phyloP scores from a whole-genome alignment of 1,140 invertebrate genomes.

The Phymorhynchus buccinoides region DNA sequence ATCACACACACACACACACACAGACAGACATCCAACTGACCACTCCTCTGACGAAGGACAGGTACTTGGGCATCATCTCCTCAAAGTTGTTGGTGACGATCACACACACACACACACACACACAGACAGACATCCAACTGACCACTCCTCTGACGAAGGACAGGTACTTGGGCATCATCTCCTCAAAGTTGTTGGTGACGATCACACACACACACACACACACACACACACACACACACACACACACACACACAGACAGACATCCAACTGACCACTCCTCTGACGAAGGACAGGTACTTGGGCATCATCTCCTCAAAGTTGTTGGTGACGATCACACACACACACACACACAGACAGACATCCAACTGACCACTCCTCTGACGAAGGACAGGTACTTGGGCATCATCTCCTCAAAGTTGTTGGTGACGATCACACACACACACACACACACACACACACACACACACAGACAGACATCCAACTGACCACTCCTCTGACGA shows the following conservation, averaged over 20 bases:
- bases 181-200: no score
- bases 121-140: no score
- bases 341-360: not conserved
- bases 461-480: not conserved
- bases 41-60: no score
- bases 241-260: not conserved
- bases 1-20: no score
- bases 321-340: conserved; percentile 95
- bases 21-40: no score
- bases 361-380: conserved; percentile 84
- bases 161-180: no score
- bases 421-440: conserved; percentile 99
- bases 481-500: conserved; percentile 90
- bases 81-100: no score
- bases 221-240: not conserved
- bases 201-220: not conserved
- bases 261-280: conserved; percentile 83
- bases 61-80: no score
- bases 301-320: conserved; percentile 99
- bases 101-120: no score
- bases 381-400: conserved; percentile 97
- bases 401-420: conserved; percentile 99
- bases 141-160: no score
- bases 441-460: conserved; percentile 9
- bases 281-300: conserved; percentile 94